Base-by-base conservation (phyloP, 2,888 invertebrate species). In the Cheilosia urbana region DNA sequence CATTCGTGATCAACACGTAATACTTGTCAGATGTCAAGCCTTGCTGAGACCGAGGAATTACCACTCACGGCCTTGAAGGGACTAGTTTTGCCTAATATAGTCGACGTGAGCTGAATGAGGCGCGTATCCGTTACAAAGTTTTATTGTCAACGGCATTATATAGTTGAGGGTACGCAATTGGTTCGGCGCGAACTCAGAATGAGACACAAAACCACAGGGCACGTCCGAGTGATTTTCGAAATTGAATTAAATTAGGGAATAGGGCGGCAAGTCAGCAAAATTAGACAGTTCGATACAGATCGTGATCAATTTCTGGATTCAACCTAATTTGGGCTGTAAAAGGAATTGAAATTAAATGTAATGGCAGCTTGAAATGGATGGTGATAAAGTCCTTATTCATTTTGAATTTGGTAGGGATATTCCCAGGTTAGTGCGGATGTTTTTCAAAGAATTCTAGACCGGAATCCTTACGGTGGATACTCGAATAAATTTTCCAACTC, bases 21-120 rank as follows among this genome's bases (percentile, higher is more conserved):
- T 15, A 55, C 73, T 75, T 65, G 63, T 75, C 73, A 66, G 49
- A 63, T 57, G 65, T 65, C 57, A 75, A 49, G 47, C 15, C 63
- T 21, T 49, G 27, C 19, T 24, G 40, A 53, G 40, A 6, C 21
- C 11, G 5, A 9, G 13, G 2, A 27, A 53, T 34, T 37, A 27
- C 27, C 11, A 40, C 15, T 24, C 51, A 51, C 34, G 11, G 49
- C 15, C 51, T 40, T 15, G 34, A 24, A 34, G 21, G 30, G 62
- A 53, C 51, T 53, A 27, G 51, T 53, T 62, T 72, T 19, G 19
- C 24, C 24, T 60, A 47, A 55, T 55, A 45, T 47, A 53, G 24
- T 34, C 73, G 63, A 73, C 73, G 63, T 73, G 63, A 45, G 73
- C 3, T 2, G 40, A 63, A 63, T 55, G 45, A 57, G 19, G 37